A percentile compares a stretch with the other conserved stretches of the same genome.
Conservation (phyloP, 2,797 vertebrate species). For the Parauchenoglanis punctatus region DNA sequence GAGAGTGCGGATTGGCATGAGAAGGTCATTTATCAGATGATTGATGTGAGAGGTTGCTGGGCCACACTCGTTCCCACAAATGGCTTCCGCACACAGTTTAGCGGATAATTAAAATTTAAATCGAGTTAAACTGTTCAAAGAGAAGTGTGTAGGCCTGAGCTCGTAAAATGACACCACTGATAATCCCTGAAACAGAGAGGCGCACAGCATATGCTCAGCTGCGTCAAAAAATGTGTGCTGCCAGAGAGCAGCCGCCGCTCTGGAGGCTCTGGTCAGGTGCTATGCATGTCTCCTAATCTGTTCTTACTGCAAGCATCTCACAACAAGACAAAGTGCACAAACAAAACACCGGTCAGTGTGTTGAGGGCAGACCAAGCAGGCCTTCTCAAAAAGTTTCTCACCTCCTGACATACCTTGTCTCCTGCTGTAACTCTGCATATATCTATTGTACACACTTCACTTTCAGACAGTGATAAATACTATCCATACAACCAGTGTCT, state of each 20-base stretch:
- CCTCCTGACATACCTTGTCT: not conserved
- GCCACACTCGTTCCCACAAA: constrained; percentile 69
- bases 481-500: not conserved
- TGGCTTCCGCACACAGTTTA: constrained; percentile 76
- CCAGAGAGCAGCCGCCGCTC: not conserved
- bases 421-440: not conserved
- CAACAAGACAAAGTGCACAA: not conserved
- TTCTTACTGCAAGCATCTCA: not conserved
- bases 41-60: constrained; percentile 70
- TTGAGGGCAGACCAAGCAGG: not conserved
- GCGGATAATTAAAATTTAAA: constrained; percentile 84
- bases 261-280: not conserved
- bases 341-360: not conserved
- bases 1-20: not conserved
- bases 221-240: constrained; percentile 59
- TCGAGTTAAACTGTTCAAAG: constrained; percentile 75
- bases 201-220: constrained; percentile 69
- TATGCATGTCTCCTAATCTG: constrained; percentile 1
- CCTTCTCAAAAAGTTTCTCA: not conserved
- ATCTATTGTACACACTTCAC: not conserved
- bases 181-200: constrained; percentile 70
- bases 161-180: constrained; percentile 74
- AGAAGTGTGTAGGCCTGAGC: constrained; percentile 66
- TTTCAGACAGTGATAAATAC: too few relatives aligned
- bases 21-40: constrained; percentile 66